These are phyloP conservation scores for Gastrophryne carolinensis DNA, from an alignment of 2,797 vertebrate species.

Conservation along the genomic window DNA sequence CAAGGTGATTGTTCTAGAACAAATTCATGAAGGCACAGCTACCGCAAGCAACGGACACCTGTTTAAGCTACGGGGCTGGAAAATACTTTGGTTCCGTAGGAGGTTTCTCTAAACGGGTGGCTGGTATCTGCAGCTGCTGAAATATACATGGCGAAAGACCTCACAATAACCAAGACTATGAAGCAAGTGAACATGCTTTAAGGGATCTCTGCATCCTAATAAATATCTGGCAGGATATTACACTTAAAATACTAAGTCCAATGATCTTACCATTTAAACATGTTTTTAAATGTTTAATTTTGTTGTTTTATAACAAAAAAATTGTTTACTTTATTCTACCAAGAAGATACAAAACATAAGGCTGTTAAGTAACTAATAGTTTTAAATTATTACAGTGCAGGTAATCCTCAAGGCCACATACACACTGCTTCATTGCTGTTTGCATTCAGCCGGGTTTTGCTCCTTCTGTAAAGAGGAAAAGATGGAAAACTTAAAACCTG, in stretches of 20 bases:
- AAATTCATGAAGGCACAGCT: constrained; percentile 73
- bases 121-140: constrained; percentile 79
- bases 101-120: constrained; percentile 66
- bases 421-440: constrained; percentile 92
- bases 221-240: constrained; percentile 76
- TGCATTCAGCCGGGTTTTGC: constrained; percentile 94
- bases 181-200: constrained; percentile 89
- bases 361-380: constrained; percentile 94
- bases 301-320: constrained; percentile 79
- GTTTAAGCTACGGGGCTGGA: constrained; percentile 67
- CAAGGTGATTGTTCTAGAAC: constrained; percentile 71
- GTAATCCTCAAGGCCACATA: constrained; percentile 87
- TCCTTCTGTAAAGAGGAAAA: constrained; percentile 85
- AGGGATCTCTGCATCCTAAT: constrained; percentile 70
- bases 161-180: constrained; percentile 91
- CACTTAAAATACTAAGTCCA: constrained; percentile 89
- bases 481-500: background rate
- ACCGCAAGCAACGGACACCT: constrained; percentile 69
- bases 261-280: constrained; percentile 78
- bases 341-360: constrained; percentile 99
- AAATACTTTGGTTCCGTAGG: constrained; percentile 76
- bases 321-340: constrained; percentile 88
- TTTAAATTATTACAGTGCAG: constrained; percentile 95
- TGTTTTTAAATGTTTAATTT: constrained; percentile 75
- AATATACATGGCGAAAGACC: constrained; percentile 87